Evolutionary conservation across 2,113 vertebrate genomes (phyloP).

Genomic region (Ochotona princeps): DNA sequence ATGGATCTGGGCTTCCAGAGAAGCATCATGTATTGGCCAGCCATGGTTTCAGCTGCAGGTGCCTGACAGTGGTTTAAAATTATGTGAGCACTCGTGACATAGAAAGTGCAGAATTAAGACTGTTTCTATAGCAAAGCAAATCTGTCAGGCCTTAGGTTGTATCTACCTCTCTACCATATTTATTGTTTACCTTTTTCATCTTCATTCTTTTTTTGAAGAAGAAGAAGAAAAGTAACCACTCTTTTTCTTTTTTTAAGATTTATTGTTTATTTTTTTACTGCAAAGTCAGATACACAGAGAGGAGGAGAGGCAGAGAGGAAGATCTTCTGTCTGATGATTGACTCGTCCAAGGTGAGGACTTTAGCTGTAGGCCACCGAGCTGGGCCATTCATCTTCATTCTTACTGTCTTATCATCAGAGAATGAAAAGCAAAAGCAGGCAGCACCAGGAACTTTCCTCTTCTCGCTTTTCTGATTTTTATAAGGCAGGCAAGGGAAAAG

Average conservation of each 20-base stretch:
- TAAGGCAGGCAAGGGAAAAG: constrained; percentile 37
- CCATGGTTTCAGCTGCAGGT: constrained; percentile 44
- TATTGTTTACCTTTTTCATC: constrained; percentile 27
- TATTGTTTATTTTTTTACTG: too few relatives aligned
- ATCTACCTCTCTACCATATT: constrained; percentile 32
- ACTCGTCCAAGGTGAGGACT: too few relatives aligned
- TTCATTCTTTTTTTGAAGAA: not conserved
- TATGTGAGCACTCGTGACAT: constrained; percentile 10
- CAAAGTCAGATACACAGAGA: too few relatives aligned
- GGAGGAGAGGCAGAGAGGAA: too few relatives aligned
- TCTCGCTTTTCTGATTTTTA: constrained; percentile 38
- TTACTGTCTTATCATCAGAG: not conserved
- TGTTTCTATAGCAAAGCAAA: constrained; percentile 39
- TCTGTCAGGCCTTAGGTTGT: not conserved
- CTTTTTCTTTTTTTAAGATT: too few relatives aligned
- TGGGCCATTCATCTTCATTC: not conserved
- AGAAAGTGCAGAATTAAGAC: constrained; percentile 37
- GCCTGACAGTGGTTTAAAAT: constrained; percentile 48
- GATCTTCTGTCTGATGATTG: too few relatives aligned
- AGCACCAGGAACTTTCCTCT: not conserved
- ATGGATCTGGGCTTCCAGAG: constrained; percentile 13
- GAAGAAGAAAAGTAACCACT: too few relatives aligned
- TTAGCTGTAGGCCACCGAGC: too few relatives aligned
- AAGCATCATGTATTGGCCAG: constrained; percentile 34
- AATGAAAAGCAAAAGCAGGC: not conserved